These are phyloP conservation scores for Panulirus ornatus DNA, from an alignment of 1,140 invertebrate genomes.

Conservation along the genomic window DNA sequence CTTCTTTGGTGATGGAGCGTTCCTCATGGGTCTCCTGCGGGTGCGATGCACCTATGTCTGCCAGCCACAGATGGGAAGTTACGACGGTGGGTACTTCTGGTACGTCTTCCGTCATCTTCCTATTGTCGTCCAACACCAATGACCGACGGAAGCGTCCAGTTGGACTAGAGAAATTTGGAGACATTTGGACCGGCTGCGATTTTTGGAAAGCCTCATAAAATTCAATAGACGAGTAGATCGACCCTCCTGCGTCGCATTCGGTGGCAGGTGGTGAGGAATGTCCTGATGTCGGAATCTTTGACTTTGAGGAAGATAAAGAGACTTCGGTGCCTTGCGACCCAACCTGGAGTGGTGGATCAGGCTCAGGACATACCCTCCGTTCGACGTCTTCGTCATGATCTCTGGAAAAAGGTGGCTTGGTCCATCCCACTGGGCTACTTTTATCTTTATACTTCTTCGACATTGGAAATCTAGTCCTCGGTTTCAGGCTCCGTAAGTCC, in stretches of 20 bases:
- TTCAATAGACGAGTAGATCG: not conserved
- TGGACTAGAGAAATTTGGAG: too few species aligned
- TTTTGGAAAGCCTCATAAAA: not conserved
- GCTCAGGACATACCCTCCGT: too few species aligned
- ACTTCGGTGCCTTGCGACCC: too few species aligned
- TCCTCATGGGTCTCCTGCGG: too few species aligned
- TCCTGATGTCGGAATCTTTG: not conserved
- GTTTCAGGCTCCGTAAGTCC: constrained; percentile 42
- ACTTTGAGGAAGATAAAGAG: not conserved
- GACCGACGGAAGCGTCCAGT: too few species aligned
- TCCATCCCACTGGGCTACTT: not conserved
- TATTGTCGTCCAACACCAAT: too few species aligned
- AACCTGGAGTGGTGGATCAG: too few species aligned
- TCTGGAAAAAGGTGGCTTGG: not conserved
- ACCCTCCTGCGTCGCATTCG: not conserved
- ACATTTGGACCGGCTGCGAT: not conserved
- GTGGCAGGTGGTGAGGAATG: not conserved
- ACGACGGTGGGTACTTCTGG: too few species aligned
- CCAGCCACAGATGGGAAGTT: too few species aligned
- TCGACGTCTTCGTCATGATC: not conserved
- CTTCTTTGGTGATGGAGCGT: too few species aligned
- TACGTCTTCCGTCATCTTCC: too few species aligned
- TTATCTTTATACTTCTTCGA: constrained; percentile 29
- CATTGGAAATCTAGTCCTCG: constrained; percentile 33
- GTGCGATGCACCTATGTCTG: too few species aligned